Base-by-base conservation (phyloP, 1,140 invertebrate species). In the Idris sp. region DNA sequence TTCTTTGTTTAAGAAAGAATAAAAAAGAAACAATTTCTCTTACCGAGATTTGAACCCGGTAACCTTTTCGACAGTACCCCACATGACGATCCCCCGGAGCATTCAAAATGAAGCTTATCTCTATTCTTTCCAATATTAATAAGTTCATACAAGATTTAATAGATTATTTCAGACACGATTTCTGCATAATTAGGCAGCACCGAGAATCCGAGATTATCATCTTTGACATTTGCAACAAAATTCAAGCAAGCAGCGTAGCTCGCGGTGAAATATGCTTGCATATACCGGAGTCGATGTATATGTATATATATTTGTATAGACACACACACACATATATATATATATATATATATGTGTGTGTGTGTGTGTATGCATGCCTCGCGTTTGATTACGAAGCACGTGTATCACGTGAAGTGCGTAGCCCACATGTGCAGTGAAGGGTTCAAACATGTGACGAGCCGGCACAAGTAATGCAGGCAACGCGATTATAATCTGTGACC, bases 371-470 rank as follows among this genome's bases (percentile, higher is more conserved):
- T n/a, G 74, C 78, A 79, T 77, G 78, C 51, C 44, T 38, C 26
- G 13, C 15, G 59, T 26, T 10, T 40, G 59, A 71, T 76, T 40
- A 56, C 56, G 41, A 74, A 77, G 69, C 81, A 82, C 81, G 81
- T 82, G 81, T 71, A 71, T 71, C 59, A 67, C 68, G 75, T 75
- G 68, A 73, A 73, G 68, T 67, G 68, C 64, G 72, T 74, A 59
- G 61, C 62, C 62, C 67, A 68, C 62, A 75, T 61, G 64, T 56
- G 64, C 62, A 76, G 79, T 84, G 81, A 82, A 82, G 79, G 81
- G 78, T 77, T 81, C 72, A 72, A 74, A 75, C 64, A 64, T 75
- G 54, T 62, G 61, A 74, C 72, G 71, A 59, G 59, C 62, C 46
- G 51, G 59, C 35, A 19, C 44, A 41, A 54, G 43, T 31, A 73